Conservation (phyloP, 2,113 vertebrate genomes). For the Trematocara zebra region DNA sequence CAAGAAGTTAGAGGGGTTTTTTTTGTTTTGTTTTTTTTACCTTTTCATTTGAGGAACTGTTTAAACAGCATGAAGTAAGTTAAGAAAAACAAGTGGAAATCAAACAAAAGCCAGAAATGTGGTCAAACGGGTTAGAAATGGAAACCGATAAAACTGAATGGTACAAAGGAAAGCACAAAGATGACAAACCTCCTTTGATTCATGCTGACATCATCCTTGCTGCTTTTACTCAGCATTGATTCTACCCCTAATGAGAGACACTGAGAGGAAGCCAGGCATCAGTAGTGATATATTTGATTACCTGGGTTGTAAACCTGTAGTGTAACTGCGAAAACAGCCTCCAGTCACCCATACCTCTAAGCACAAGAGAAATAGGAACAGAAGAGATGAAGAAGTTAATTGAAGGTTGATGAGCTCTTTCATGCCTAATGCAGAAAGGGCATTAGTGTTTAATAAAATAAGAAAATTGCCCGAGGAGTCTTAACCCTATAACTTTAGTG, state of each 20-base stretch:
- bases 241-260: not conserved
- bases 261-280: slow-evolving; percentile 23
- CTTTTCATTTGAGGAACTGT: not conserved
- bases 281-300: slow-evolving; percentile 42
- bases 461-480: not conserved
- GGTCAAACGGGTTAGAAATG: not conserved
- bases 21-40: not conserved
- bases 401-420: slow-evolving; percentile 44
- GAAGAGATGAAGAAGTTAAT: slow-evolving; percentile 44
- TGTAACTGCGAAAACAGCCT: slow-evolving; percentile 3
- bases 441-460: slow-evolving; percentile 39
- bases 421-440: slow-evolving; percentile 2
- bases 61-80: not conserved
- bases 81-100: not conserved
- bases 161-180: not conserved
- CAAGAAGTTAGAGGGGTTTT: not conserved
- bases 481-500: not conserved
- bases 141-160: not conserved
- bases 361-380: not conserved
- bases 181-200: not conserved
- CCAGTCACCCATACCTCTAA: not conserved
- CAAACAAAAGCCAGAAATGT: not conserved
- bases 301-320: not conserved
- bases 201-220: not conserved
- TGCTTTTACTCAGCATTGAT: not conserved